Percentiles rank a stretch among this genome's conserved stretches.
Conservation (phyloP, 92 coral and sea anemone genomes). For the Muricea muricata region DNA sequence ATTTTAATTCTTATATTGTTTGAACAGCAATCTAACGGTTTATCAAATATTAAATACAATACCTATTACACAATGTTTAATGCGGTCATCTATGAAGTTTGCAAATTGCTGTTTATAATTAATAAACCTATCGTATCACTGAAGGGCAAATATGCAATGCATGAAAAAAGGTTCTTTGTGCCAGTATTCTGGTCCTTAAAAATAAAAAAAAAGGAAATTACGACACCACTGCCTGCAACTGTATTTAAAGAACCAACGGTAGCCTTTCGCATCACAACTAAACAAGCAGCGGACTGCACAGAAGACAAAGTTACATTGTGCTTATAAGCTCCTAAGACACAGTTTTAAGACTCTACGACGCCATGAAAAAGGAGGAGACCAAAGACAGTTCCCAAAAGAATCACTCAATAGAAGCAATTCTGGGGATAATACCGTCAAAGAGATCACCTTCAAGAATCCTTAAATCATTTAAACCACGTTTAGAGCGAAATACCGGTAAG, state of each 20-base stretch:
- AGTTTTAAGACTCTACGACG: not conserved
- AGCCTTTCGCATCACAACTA: not conserved
- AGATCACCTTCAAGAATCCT: not conserved
- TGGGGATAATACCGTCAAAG: not conserved
- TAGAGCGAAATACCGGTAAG: not conserved
- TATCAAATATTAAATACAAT: not conserved
- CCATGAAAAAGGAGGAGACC: not conserved
- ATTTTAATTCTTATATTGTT: not conserved
- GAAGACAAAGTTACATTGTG: not conserved
- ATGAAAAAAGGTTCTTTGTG: not conserved
- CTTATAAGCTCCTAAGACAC: not conserved
- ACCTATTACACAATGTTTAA: not conserved
- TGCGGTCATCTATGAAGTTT: not conserved
- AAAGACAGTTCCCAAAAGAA: not conserved
- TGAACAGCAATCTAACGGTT: not conserved
- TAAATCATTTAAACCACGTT: not conserved
- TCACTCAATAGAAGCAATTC: conserved; percentile 2
- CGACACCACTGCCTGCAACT: not conserved
- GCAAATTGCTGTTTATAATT: not conserved
- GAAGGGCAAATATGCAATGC: not conserved
- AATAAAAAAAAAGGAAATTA: not conserved
- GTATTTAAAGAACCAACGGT: not conserved
- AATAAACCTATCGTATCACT: not conserved
- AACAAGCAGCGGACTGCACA: not conserved
- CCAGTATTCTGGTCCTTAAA: not conserved